Conservation (phyloP, 2,797 vertebrate species). For the Champsocephalus esox region DNA sequence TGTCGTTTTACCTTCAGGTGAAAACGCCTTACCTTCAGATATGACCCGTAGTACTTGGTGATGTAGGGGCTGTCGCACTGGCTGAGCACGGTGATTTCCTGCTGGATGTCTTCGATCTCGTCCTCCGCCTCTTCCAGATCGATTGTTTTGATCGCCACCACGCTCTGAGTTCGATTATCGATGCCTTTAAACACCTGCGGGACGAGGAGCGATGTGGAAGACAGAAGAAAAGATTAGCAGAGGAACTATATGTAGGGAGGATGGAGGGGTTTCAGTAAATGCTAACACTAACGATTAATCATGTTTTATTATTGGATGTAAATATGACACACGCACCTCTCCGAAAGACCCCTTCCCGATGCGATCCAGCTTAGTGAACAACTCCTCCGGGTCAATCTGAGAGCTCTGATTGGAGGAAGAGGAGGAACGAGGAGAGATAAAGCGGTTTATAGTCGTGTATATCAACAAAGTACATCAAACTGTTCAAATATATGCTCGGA, state of each 20-base stretch:
- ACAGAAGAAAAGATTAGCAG: too few relatives aligned
- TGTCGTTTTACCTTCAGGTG: too few relatives aligned
- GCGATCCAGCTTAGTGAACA: conserved; percentile 93
- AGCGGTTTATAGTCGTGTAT: too few relatives aligned
- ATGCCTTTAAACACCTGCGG: conserved; percentile 93
- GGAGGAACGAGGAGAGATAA: not conserved
- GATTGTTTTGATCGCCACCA: conserved; percentile 95
- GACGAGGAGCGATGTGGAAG: not conserved
- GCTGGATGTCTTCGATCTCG: conserved; percentile 98
- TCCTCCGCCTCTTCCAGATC: conserved; percentile 99
- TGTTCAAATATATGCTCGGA: too few relatives aligned
- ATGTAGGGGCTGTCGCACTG: conserved; percentile 98
- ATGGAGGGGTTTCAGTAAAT: too few relatives aligned
- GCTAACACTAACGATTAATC: too few relatives aligned
- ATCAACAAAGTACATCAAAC: too few relatives aligned
- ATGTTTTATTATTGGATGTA: too few relatives aligned
- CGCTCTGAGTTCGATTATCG: conserved; percentile 91
- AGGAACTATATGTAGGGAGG: too few relatives aligned
- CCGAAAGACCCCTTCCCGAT: conserved; percentile 96
- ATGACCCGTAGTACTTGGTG: conserved; percentile 97
- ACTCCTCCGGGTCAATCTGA: conserved; percentile 92
- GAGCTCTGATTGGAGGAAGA: conserved; percentile 79
- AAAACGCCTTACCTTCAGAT: conserved; percentile 89
- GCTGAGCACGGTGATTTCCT: conserved; percentile 98
- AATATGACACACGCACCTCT: conserved; percentile 75